Evolutionary conservation across 53 echinoderm and acorn worm genomes (phyloP).

Genomic region (Crossaster papposus): DNA sequence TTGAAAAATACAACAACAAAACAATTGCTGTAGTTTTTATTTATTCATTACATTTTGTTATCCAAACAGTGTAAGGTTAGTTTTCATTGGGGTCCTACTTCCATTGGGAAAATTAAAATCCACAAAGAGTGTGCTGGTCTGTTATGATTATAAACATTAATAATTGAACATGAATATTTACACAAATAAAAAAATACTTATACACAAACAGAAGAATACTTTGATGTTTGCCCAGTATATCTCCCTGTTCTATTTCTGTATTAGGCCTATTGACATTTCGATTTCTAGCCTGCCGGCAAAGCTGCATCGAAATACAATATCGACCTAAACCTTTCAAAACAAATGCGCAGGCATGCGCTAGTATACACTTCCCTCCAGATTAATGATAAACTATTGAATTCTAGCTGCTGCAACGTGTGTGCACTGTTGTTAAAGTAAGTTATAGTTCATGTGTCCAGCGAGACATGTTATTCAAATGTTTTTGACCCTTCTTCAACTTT

Average conservation of each 20-base stretch:
- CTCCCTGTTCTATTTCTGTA: not conserved
- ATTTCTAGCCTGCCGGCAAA: not conserved
- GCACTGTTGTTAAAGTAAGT: not conserved
- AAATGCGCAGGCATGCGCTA: not conserved
- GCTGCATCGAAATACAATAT: not conserved
- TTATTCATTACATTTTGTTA: too few species aligned
- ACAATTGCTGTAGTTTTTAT: too few species aligned
- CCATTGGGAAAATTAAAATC: too few species aligned
- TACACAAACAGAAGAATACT: too few species aligned
- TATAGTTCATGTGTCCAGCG: constrained; percentile 2
- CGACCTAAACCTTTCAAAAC: not conserved
- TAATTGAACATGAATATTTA: too few species aligned
- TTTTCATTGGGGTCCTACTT: too few species aligned
- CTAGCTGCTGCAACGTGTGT: too few species aligned
- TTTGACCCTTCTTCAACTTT: not conserved
- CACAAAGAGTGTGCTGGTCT: too few species aligned
- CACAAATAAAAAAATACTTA: too few species aligned
- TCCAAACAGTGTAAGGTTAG: too few species aligned
- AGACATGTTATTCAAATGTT: not conserved
- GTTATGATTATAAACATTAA: too few species aligned
- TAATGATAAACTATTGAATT: not conserved
- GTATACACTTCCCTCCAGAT: not conserved
- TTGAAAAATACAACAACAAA: too few species aligned
- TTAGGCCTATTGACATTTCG: not conserved
- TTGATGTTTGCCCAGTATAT: not conserved